These are phyloP conservation scores for Trypoxylon attenuatum DNA, from an alignment of 2,888 invertebrate genomes.

Conservation along the genomic window DNA sequence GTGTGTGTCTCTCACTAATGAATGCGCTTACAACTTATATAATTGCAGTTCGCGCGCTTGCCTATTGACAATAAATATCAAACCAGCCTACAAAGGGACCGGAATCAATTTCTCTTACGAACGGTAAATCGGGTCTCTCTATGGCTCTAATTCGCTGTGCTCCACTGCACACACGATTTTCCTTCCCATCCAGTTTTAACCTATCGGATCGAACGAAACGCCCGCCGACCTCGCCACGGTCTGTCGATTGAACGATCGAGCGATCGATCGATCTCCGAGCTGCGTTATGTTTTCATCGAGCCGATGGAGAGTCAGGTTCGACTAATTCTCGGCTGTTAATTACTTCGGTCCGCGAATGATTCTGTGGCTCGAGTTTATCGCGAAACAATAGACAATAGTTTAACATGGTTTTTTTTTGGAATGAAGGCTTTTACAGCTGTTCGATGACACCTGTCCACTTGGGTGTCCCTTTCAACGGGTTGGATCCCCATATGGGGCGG, in stretches of 20 bases:
- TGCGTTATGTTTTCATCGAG: conserved; percentile 14
- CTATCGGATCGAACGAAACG: no score
- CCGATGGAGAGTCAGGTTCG: conserved; percentile 39
- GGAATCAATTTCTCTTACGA: conserved; percentile 3
- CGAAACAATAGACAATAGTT: no score
- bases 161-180: conserved; percentile 6
- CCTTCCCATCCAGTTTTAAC: conserved; percentile 7
- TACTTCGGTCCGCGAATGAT: conserved; percentile 39
- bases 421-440: conserved; percentile 31
- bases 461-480: conserved; percentile 5
- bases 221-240: background rate
- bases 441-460: conserved; percentile 31
- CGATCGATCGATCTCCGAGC: background rate
- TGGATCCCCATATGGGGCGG: no score
- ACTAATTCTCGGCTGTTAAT: conserved; percentile 54
- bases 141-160: conserved; percentile 1
- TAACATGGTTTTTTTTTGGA: conserved; percentile 29
- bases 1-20: conserved; percentile 7
- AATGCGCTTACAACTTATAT: conserved; percentile 8
- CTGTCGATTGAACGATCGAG: conserved; percentile 5
- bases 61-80: conserved; percentile 5
- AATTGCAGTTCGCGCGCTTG: conserved; percentile 2
- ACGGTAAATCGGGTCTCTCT: background rate
- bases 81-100: background rate
- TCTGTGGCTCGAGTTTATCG: background rate